A percentile compares a stretch with the other conserved stretches of the same genome.
phyloP scores from a whole-genome alignment of 2,113 vertebrate species.

The Aldabrachelys gigantea region DNA sequence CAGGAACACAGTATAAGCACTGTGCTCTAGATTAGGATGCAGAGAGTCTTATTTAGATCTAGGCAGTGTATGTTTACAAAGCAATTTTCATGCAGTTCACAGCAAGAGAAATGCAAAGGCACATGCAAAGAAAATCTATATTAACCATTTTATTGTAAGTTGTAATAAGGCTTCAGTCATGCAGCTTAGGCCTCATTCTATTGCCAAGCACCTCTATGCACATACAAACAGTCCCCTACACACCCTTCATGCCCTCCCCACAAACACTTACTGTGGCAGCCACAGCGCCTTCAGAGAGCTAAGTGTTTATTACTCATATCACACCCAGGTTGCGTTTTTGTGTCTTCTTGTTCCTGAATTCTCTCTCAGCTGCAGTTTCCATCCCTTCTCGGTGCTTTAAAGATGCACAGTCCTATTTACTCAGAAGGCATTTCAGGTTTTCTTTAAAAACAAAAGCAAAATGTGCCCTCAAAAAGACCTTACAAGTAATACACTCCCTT shows the following conservation, averaged over 20 bases:
- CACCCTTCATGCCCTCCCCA: not conserved
- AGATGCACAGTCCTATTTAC: constrained; percentile 8
- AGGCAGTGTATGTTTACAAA: not conserved
- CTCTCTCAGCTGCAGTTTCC: constrained; percentile 53
- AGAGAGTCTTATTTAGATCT: not conserved
- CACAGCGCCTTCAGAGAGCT: not conserved
- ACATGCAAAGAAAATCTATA: not conserved
- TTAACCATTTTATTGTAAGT: not conserved
- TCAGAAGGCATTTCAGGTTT: constrained; percentile 6
- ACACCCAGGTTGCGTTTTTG: constrained; percentile 21
- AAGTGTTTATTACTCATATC: not conserved
- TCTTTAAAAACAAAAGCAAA: constrained; percentile 50
- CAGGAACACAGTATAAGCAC: not conserved
- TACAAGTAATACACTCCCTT: not conserved
- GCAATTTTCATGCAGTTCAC: not conserved
- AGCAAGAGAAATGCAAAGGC: not conserved
- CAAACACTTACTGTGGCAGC: constrained; percentile 37
- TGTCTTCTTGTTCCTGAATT: constrained; percentile 50
- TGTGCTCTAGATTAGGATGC: not conserved
- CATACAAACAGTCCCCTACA: not conserved
- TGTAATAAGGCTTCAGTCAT: not conserved
- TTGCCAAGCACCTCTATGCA: constrained; percentile 31
- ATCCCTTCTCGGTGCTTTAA: not conserved
- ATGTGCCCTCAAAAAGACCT: not conserved
- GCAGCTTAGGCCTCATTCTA: constrained; percentile 18